Conservation (phyloP, 2,113 vertebrate genomes). For the Lipophrys pholis region DNA sequence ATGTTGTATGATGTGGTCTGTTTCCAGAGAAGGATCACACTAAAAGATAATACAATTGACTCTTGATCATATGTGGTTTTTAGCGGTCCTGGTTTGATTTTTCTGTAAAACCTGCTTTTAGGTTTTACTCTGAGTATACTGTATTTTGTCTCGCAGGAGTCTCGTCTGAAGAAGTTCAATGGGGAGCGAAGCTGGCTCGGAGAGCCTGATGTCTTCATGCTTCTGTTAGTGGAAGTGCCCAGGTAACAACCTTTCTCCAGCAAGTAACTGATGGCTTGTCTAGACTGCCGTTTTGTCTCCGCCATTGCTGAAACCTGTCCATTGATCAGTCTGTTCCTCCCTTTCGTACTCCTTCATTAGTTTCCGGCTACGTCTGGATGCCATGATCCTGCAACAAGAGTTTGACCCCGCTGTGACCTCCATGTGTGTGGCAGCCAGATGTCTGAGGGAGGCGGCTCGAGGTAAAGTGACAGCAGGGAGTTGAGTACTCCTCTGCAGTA, state of each 20-base stretch:
- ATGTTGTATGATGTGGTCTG: conserved; percentile 55
- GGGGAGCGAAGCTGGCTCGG: conserved; percentile 79
- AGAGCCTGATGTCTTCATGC: conserved; percentile 84
- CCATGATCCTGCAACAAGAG: conserved; percentile 87
- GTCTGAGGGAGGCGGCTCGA: conserved; percentile 85
- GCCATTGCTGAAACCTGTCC: conserved; percentile 37
- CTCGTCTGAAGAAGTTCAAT: conserved; percentile 77
- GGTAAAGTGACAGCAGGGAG: conserved; percentile 80
- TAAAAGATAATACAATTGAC: conserved; percentile 55
- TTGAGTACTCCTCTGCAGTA: conserved; percentile 34
- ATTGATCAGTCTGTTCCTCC: conserved; percentile 17
- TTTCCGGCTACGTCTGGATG: conserved; percentile 84
- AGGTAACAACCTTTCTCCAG: conserved; percentile 69
- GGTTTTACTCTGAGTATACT: conserved; percentile 35
- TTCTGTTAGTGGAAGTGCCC: conserved; percentile 82
- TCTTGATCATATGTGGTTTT: conserved; percentile 35
- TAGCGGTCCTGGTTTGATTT: conserved; percentile 12
- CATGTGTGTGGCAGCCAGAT: conserved; percentile 86
- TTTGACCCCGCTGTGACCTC: conserved; percentile 86
- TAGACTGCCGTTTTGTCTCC: conserved; percentile 40
- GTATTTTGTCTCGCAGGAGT: conserved; percentile 77
- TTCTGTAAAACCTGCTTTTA: conserved; percentile 15
- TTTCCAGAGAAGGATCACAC: conserved; percentile 23
- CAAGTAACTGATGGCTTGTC: conserved; percentile 59
- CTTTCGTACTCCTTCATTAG: conserved; percentile 65